Evolutionary conservation across 2,113 vertebrate species (phyloP).

Genomic region (Gadus chalcogrammus): DNA sequence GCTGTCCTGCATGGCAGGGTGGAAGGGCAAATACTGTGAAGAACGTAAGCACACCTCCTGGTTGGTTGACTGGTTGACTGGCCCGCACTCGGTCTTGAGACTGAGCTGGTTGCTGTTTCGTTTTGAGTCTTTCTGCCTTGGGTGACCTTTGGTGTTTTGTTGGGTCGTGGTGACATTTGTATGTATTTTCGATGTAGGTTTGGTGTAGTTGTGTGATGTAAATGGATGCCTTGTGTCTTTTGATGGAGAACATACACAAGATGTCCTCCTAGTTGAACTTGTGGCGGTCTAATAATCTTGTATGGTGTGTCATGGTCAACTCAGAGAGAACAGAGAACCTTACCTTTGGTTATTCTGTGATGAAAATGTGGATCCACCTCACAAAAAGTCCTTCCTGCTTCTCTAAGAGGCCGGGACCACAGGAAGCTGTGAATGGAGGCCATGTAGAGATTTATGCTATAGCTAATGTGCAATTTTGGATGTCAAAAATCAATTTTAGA

Average conservation of each 20-base stretch:
- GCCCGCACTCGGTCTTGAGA: no score
- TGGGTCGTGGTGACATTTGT: conserved; percentile 2
- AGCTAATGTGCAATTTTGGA: conserved; percentile 27
- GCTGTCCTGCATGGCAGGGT: conserved; percentile 86
- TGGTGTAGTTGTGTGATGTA: not conserved
- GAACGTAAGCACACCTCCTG: conserved; percentile 80
- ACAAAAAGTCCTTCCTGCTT: no score
- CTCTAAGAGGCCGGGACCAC: conserved; percentile 9
- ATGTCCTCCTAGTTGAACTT: no score
- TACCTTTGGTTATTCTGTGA: no score
- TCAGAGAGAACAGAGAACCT: no score
- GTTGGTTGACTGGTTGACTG: not conserved
- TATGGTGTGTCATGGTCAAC: no score
- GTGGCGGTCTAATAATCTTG: no score
- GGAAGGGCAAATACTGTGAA: conserved; percentile 94
- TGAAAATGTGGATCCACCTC: no score
- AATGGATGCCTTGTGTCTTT: no score
- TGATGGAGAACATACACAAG: no score
- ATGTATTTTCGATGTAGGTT: not conserved
- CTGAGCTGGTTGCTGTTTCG: no score
- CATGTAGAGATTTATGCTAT: conserved; percentile 24
- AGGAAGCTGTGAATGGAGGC: conserved; percentile 23
- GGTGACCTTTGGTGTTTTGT: not conserved
- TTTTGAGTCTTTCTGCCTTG: not conserved
- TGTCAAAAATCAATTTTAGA: conserved; percentile 9